Evolutionary conservation across 2,888 invertebrate species (phyloP), one percentile per base, ranked within the genome.

Genomic region (Incurvaria masculella): DNA sequence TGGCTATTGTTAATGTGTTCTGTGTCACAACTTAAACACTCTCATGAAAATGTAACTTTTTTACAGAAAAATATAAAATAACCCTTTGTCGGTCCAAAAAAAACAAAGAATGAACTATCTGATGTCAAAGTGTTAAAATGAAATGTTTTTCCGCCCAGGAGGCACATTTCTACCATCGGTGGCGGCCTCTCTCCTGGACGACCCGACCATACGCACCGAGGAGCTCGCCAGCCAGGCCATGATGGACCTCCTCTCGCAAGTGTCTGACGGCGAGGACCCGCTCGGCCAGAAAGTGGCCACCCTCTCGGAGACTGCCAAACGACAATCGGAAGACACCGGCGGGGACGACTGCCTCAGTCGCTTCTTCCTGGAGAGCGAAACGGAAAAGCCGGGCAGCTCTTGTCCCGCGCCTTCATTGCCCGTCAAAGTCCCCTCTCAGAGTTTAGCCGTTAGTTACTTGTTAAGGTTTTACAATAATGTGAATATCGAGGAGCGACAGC

Each of bases 401-500:
- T 79, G 74, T 54, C 74, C 79, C 1, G 61, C 74, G 41, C 75
- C 80, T 16, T 68, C 75, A 41, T 59, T 79, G 53, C 76, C 76
- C 40, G 61, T 75, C 61, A 66, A 67, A 44, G 68, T 74, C 50
- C 65, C 72, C 47, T 62, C 69, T 55, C 70, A 76, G 67, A 69
- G 69, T 51, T 53, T 76, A 59, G 73, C 72, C 47, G 71, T 75
- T 57, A 75, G 78, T 64, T 78, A 78, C 56, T 58, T 79, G 54
- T 56, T 76, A 51, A 68, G 68, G 57, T 76, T 76, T 61, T 91
- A 91, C 65, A 83, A 85, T 38, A 81, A 89, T 57, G 86, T 89
- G 16, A 82, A 85, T 33, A 63, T 83, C 1, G 91, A 91, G 63
- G 90, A 90, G 64, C 74, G 88, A 56, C 86, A 85, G 61, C 82